These are phyloP conservation scores for Artemisiospiza belli DNA, from an alignment of 2,113 vertebrate species.

Conservation along the genomic window DNA sequence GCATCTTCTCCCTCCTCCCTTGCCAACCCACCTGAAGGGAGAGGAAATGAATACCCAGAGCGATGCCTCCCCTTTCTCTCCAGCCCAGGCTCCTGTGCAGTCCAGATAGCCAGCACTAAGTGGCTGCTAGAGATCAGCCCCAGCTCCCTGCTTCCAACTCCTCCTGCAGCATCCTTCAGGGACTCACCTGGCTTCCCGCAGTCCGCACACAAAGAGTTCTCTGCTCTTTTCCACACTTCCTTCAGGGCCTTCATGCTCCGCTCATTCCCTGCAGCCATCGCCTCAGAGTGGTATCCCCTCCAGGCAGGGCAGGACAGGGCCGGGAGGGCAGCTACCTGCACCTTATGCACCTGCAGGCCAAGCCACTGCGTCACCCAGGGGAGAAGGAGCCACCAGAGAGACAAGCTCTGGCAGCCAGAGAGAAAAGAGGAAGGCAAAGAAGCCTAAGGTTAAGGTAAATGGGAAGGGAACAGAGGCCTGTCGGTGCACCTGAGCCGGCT, in stretches of 20 bases:
- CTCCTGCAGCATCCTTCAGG: background rate
- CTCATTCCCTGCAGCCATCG: slow-evolving; percentile 35
- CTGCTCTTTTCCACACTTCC: slow-evolving; percentile 59
- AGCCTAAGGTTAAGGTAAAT: background rate
- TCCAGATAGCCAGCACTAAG: background rate
- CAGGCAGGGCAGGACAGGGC: background rate
- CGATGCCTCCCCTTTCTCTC: background rate
- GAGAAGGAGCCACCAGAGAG: background rate
- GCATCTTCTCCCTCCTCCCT: background rate
- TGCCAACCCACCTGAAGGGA: background rate
- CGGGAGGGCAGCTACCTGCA: background rate
- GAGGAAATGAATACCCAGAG: background rate
- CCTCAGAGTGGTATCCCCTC: background rate
- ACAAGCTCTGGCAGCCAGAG: background rate
- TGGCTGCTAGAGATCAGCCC: background rate
- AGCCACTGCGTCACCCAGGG: background rate
- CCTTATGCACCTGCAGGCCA: background rate
- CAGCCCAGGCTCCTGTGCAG: background rate
- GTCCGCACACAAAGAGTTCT: slow-evolving; percentile 60
- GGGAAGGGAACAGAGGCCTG: background rate
- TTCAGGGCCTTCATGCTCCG: slow-evolving; percentile 26
- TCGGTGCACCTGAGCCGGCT: background rate
- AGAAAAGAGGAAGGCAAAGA: background rate
- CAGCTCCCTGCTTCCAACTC: background rate
- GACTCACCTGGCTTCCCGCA: slow-evolving; percentile 28